phyloP scores from a whole-genome alignment of 2,888 invertebrate genomes.

The Sarcophaga subvicina region DNA sequence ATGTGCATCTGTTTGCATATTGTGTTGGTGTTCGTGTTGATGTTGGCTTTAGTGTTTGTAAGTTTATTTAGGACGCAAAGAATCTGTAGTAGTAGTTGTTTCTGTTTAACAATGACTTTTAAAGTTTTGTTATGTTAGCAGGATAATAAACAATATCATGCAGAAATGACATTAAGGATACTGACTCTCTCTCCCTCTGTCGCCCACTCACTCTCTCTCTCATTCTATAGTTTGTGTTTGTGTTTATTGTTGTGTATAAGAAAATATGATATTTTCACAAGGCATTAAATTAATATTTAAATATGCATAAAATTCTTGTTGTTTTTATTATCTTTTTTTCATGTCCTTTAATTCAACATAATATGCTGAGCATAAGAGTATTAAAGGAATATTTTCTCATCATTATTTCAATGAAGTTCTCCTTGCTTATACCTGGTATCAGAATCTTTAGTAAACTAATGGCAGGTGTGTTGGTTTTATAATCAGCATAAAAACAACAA shows the following conservation, averaged over 20 bases:
- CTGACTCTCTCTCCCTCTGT: background rate
- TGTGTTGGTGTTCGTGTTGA: background rate
- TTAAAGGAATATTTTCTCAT: constrained; percentile 46
- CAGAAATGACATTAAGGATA: constrained; percentile 51
- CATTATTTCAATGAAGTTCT: constrained; percentile 23
- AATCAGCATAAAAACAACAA: background rate
- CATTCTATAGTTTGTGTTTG: background rate
- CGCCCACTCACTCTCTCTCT: background rate
- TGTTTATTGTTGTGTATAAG: constrained; percentile 17
- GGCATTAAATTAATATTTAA: constrained; percentile 65
- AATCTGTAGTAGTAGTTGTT: no score
- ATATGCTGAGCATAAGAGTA: no score
- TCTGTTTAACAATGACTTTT: no score
- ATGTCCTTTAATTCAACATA: background rate
- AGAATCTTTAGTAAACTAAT: constrained; percentile 44
- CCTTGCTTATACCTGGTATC: background rate
- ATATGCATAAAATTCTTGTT: constrained; percentile 44
- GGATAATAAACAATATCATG: constrained; percentile 57
- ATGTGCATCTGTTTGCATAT: constrained; percentile 1
- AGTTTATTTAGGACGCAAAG: constrained; percentile 15
- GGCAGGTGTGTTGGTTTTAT: constrained; percentile 57
- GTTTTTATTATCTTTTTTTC: background rate
- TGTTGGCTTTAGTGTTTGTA: constrained; percentile 13
- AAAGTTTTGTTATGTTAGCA: constrained; percentile 49
- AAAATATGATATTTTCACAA: constrained; percentile 64